Evolutionary conservation across 2,888 invertebrate genomes (phyloP), one percentile per base, ranked within the genome.

Genomic region (Endomychus coccineus): DNA sequence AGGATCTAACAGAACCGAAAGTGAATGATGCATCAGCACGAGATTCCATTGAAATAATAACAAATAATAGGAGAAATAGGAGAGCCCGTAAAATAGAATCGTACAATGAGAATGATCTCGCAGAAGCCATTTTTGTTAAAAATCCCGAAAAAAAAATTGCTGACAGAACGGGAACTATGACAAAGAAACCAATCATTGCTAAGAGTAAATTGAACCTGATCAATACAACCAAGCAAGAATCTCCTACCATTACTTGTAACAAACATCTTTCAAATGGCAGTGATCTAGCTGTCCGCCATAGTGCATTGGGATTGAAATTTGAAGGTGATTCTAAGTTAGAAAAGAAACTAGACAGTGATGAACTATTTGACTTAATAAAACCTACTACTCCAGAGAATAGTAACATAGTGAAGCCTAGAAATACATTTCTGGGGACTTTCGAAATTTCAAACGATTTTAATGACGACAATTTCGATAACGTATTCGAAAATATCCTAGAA

Each of bases 21-120:
- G 21, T 7, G 6, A 19, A 19, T 19, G n/a, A 6, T 19, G 21
- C 21, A 19, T n/a, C 21, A 19, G n/a, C 6, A 19, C 6, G 6
- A 19, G n/a, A 19, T 19, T 19, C 21, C 6, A 9, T 25, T 25
- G 25, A 25, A 19, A 7, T 19, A 19, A 7, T 6, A 19, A 19
- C 19, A 19, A 19, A 7, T 19, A 27, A 21, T 14, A 22, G 29
- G 29, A 11, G 34, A 36, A 32, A 44, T 45, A 43, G 55, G 31
- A 51, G 50, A 29, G 53, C 56, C 16, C 47, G 50, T 9, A 57
- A 55, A 48, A 41, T 58, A 2, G 43, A 52, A n/a, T 56, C 55
- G 4, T 59, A 59, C 40, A 59, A 56, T 37, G 59, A 59, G 46
- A 56, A 53, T 31, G 57, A 57, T 30, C 42, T 58, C 13, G 48